Percentiles rank a stretch among this genome's conserved stretches.
phyloP scores from a whole-genome alignment of 2,888 invertebrate species.

The Dusona sp. region DNA sequence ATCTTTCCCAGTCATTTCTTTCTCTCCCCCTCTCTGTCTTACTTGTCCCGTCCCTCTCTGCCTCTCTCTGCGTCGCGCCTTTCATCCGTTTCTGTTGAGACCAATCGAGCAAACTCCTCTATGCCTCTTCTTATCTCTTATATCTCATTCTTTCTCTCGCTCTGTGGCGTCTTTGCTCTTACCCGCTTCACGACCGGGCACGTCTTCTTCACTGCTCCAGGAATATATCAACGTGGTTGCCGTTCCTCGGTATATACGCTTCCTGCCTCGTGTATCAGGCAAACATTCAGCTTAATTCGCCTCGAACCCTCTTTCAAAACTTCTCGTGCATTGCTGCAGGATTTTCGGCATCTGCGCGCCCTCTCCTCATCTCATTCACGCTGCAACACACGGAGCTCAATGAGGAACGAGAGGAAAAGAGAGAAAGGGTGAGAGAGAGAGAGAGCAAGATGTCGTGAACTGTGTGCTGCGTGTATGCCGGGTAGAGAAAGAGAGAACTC shows the following conservation, averaged over 20 bases:
- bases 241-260: constrained; percentile 34
- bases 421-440: too few species aligned
- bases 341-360: constrained; percentile 50
- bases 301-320: constrained; percentile 45
- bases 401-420: constrained; percentile 61
- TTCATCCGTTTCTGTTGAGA: constrained; percentile 6
- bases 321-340: constrained; percentile 50
- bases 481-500: constrained; percentile 59
- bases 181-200: constrained; percentile 50
- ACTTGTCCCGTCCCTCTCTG: constrained; percentile 42
- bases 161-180: constrained; percentile 55
- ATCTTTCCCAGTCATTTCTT: not conserved
- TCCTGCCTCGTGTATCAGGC: constrained; percentile 30
- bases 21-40: constrained; percentile 27
- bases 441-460: constrained; percentile 51
- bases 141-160: constrained; percentile 54
- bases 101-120: constrained; percentile 51
- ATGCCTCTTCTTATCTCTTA: constrained; percentile 53
- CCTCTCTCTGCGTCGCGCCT: constrained; percentile 20
- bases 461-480: constrained; percentile 28
- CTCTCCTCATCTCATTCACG: constrained; percentile 42
- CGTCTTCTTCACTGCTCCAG: constrained; percentile 56
- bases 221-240: constrained; percentile 54
- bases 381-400: constrained; percentile 29
- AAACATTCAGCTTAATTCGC: constrained; percentile 47